Conservation (phyloP, 2,888 invertebrate genomes). For the Spicauda simplicius region DNA sequence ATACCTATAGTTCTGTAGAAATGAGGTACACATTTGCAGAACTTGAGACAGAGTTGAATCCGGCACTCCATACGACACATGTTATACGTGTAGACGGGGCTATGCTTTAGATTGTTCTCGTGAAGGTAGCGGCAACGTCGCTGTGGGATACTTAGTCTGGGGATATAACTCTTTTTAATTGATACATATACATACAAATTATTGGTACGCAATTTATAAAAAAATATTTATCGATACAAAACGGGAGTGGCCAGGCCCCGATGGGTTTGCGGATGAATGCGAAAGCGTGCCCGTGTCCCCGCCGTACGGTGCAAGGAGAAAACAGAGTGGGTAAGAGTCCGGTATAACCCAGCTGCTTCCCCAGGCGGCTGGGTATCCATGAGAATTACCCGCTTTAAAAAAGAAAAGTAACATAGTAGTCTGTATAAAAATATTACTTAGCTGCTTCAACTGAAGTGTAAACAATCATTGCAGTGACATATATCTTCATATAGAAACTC, state of each 20-base stretch:
- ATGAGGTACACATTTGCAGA: slow-evolving; percentile 90
- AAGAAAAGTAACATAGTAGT: too few species aligned
- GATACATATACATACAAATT: too few species aligned
- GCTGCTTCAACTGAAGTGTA: slow-evolving; percentile 84
- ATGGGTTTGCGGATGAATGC: too few species aligned
- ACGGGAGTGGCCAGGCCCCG: too few species aligned
- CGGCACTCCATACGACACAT: slow-evolving; percentile 90
- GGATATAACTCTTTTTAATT: not conserved
- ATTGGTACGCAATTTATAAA: not conserved
- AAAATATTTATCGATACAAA: too few species aligned
- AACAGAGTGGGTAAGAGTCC: too few species aligned
- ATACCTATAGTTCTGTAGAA: slow-evolving; percentile 88
- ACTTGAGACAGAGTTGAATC: slow-evolving; percentile 83
- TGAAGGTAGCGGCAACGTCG: slow-evolving; percentile 88
- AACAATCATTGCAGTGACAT: slow-evolving; percentile 85
- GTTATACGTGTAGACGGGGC: slow-evolving; percentile 88
- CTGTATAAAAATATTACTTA: slow-evolving; percentile 56
- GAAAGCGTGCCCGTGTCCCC: too few species aligned
- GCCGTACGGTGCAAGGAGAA: too few species aligned
- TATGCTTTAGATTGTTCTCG: slow-evolving; percentile 87
- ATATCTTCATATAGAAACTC: slow-evolving; percentile 85
- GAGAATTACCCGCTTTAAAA: too few species aligned
- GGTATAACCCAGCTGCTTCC: too few species aligned
- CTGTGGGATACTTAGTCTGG: slow-evolving; percentile 86
- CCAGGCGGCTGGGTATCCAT: too few species aligned